Conservation (phyloP, 1,140 invertebrate genomes). For the Drosophila melanica region DNA sequence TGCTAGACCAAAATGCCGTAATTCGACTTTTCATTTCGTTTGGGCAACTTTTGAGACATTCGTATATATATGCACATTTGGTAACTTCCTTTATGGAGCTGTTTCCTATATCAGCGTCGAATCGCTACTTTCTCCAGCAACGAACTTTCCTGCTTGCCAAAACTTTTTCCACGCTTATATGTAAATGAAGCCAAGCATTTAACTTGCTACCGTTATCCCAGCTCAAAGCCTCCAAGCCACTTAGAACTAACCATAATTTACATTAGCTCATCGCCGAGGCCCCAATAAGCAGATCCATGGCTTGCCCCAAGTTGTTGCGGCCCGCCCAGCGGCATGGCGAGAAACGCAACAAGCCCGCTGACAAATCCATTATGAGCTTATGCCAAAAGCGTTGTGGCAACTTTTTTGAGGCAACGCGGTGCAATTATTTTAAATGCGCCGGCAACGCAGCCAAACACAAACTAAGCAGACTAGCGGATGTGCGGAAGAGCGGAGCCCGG, state of each 20-base stretch:
- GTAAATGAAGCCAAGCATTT: slow-evolving; percentile 32
- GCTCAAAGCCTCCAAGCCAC: slow-evolving; percentile 22
- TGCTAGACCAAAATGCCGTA: no score
- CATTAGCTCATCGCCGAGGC: slow-evolving; percentile 53
- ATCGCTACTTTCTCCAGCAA: slow-evolving; percentile 27
- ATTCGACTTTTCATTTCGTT: slow-evolving; percentile 16
- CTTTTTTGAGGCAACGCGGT: slow-evolving; percentile 65
- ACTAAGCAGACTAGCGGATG: slow-evolving; percentile 67
- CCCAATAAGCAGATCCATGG: slow-evolving; percentile 41
- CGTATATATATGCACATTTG: not conserved
- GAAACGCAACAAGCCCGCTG: slow-evolving; percentile 56
- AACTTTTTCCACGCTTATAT: slow-evolving; percentile 24
- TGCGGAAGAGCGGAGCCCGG: not conserved
- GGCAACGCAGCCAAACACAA: slow-evolving; percentile 66
- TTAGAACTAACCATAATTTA: slow-evolving; percentile 63
- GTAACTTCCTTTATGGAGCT: not conserved
- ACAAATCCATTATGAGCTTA: slow-evolving; percentile 81
- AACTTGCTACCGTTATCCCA: slow-evolving; percentile 16
- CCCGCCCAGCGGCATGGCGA: slow-evolving; percentile 21
- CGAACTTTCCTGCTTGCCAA: not conserved
- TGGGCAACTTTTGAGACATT: slow-evolving; percentile 5
- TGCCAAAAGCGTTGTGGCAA: slow-evolving; percentile 74
- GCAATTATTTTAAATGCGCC: slow-evolving; percentile 81
- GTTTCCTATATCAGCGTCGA: slow-evolving; percentile 4
- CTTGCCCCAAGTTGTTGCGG: slow-evolving; percentile 39